These are phyloP conservation scores for Trisateles emortualis DNA, from an alignment of 2,888 invertebrate genomes.

Conservation along the genomic window DNA sequence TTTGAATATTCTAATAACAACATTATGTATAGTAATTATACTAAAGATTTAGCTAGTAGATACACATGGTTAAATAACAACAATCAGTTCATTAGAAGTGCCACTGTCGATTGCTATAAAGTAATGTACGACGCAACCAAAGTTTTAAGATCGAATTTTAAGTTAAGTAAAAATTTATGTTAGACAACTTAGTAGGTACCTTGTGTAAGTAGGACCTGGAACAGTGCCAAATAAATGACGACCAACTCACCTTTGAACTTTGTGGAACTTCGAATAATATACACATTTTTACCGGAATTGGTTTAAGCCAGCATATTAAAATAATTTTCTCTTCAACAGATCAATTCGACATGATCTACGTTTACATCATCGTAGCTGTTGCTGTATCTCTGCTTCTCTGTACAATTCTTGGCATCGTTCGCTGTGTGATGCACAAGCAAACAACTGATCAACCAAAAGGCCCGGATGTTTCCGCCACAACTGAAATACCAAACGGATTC, in stretches of 20 bases:
- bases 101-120: neutral
- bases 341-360: constrained; percentile 92
- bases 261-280: neutral
- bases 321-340: constrained; percentile 79
- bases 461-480: constrained; percentile 90
- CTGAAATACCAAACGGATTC: constrained; percentile 93
- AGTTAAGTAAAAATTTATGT: constrained; percentile 6
- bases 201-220: neutral
- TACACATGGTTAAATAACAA: neutral
- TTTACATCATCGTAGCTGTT: constrained; percentile 93
- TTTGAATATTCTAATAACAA: too few relatives aligned
- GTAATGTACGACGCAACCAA: neutral
- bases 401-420: constrained; percentile 90
- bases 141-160: neutral
- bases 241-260: neutral
- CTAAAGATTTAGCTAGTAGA: too few relatives aligned
- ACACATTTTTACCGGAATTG: neutral
- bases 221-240: neutral
- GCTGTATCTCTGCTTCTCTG: constrained; percentile 91
- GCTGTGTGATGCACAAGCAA: constrained; percentile 90
- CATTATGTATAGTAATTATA: too few relatives aligned
- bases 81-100: neutral
- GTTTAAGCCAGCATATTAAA: neutral
- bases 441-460: constrained; percentile 89
- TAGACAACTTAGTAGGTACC: neutral